phyloP scores from a whole-genome alignment of 2,797 vertebrate genomes.

The Anisognathus igniventris region DNA sequence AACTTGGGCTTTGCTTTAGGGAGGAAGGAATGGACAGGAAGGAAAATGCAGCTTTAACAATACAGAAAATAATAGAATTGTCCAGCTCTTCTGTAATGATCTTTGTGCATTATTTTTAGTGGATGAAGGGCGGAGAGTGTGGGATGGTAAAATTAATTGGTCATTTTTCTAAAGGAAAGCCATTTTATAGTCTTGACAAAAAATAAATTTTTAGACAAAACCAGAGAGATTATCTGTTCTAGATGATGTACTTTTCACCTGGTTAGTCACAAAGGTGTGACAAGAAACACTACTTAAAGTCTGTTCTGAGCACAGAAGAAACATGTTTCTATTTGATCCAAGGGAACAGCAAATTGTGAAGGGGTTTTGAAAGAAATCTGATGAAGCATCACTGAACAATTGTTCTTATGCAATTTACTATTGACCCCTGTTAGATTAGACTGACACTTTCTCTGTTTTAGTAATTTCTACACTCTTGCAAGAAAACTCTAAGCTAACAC shows the following conservation, averaged over 20 bases:
- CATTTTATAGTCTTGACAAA: background rate
- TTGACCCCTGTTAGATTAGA: background rate
- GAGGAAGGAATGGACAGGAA: background rate
- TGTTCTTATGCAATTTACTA: background rate
- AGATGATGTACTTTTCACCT: background rate
- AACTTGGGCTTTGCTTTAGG: background rate
- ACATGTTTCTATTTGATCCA: background rate
- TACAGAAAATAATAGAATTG: background rate
- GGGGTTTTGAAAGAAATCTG: background rate
- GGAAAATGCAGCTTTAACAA: background rate
- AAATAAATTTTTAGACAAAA: background rate
- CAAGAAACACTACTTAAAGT: background rate
- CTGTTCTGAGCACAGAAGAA: background rate
- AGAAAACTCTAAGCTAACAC: background rate
- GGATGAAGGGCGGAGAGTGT: background rate
- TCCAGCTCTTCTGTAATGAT: accelerated
- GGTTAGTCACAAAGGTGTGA: background rate
- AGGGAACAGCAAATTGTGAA: background rate
- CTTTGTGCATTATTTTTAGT: accelerated
- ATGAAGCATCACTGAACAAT: background rate
- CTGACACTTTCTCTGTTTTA: background rate
- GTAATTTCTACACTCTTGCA: background rate
- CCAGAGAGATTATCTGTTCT: background rate
- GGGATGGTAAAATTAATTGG: background rate
- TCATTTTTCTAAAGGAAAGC: background rate